These are phyloP conservation scores for Actinia tenebrosa DNA, from an alignment of 64 coral and sea anemone genomes.

Conservation along the genomic window DNA sequence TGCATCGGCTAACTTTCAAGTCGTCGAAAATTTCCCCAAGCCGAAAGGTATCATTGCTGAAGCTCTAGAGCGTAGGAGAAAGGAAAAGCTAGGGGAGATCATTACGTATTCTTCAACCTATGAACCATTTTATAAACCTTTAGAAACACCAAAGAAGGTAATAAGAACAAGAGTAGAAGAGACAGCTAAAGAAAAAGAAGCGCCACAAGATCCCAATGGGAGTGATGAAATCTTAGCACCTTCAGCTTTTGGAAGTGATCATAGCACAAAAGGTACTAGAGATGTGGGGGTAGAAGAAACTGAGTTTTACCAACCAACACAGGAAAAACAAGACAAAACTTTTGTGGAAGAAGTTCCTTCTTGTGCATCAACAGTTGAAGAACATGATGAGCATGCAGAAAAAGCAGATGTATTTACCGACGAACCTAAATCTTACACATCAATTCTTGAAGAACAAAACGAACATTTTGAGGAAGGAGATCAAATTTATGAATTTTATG, in stretches of 20 bases:
- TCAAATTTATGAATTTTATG: not conserved
- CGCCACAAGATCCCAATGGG: not conserved
- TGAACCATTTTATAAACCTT: not conserved
- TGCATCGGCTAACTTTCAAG: not conserved
- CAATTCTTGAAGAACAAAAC: not conserved
- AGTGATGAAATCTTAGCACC: no score
- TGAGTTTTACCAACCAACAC: no score
- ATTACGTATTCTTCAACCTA: not conserved
- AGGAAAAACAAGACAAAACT: no score
- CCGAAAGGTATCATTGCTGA: not conserved
- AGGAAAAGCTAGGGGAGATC: not conserved
- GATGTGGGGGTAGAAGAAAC: no score
- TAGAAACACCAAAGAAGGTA: not conserved
- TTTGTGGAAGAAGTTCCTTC: not conserved
- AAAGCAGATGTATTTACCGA: not conserved
- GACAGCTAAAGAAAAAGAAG: not conserved
- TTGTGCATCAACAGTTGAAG: not conserved
- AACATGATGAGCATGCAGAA: not conserved
- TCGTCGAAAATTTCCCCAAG: not conserved
- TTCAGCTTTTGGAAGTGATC: no score
- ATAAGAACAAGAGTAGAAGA: not conserved
- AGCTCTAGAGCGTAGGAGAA: not conserved
- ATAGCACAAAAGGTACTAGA: no score
- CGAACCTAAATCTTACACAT: not conserved
- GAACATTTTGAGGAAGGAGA: not conserved